Evolutionary conservation across 1,140 invertebrate species (phyloP).

Genomic region (Lepidurus packardi): DNA sequence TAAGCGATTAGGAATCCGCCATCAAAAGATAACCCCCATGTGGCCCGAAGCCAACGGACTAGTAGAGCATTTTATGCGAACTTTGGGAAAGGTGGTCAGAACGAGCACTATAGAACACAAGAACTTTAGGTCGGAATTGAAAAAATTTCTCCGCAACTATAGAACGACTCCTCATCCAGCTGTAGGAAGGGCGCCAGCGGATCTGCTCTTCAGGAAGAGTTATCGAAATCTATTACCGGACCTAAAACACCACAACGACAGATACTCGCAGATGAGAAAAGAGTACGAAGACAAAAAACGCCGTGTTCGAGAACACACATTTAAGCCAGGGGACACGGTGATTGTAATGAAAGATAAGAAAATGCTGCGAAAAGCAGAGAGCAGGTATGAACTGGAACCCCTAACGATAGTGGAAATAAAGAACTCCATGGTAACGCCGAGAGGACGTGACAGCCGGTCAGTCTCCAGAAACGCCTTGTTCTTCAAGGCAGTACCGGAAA

Average conservation of each 20-base stretch:
- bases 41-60: slow-evolving; percentile 15
- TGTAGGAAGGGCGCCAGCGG: not conserved
- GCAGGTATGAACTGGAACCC: slow-evolving; percentile 1
- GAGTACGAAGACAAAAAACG: not conserved
- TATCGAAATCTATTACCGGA: not conserved
- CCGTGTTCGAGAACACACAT: not conserved
- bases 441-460: not conserved
- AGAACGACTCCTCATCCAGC: slow-evolving; percentile 20
- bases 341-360: not conserved
- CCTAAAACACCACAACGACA: slow-evolving; percentile 4
- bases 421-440: not conserved
- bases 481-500: not conserved
- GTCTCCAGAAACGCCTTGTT: not conserved
- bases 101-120: not conserved
- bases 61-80: not conserved
- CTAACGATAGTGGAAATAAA: slow-evolving; percentile 1
- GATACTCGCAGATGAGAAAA: not conserved
- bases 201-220: not conserved
- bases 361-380: not conserved
- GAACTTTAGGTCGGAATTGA: not conserved
- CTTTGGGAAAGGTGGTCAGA: not conserved
- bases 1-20: not conserved
- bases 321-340: slow-evolving; percentile 13
- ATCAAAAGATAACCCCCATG: slow-evolving; percentile 8
- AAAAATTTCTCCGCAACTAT: slow-evolving; percentile 9